Evolutionary conservation across 2,113 vertebrate species (phyloP).

Genomic region (Tyto alba): DNA sequence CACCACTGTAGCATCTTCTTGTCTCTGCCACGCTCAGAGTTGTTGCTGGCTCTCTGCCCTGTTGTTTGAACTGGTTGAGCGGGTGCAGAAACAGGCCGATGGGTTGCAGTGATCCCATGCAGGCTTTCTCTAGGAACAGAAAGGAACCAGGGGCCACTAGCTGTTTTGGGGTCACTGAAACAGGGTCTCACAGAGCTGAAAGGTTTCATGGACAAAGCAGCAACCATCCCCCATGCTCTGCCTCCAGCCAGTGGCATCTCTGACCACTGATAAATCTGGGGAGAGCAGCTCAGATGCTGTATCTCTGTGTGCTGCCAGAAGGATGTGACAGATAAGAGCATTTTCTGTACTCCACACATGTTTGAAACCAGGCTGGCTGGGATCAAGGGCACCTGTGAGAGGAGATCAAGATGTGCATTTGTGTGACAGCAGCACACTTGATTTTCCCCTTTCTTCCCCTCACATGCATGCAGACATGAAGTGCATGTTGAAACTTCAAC

Average conservation of each 20-base stretch:
- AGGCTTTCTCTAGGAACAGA: neutral
- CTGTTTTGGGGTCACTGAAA: neutral
- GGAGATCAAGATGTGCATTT: neutral
- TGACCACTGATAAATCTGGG: neutral
- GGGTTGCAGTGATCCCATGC: neutral
- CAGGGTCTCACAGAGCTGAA: neutral
- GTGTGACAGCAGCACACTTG: neutral
- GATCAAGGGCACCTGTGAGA: slow-evolving; percentile 10
- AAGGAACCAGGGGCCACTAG: neutral
- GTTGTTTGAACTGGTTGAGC: neutral
- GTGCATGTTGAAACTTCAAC: neutral
- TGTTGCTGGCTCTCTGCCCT: neutral
- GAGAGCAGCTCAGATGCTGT: neutral
- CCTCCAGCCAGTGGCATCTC: neutral
- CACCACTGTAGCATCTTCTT: neutral
- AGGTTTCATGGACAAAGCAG: neutral
- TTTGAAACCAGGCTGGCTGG: neutral
- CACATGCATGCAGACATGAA: neutral
- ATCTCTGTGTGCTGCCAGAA: neutral
- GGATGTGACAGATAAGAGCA: slow-evolving; percentile 9
- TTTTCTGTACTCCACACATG: neutral
- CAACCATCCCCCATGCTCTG: fast-evolving
- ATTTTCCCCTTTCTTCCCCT: neutral
- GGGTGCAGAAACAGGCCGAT: neutral
- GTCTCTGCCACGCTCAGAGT: neutral